Evolutionary conservation across 1,140 invertebrate genomes (phyloP).

Genomic region (Agrilus planipennis): DNA sequence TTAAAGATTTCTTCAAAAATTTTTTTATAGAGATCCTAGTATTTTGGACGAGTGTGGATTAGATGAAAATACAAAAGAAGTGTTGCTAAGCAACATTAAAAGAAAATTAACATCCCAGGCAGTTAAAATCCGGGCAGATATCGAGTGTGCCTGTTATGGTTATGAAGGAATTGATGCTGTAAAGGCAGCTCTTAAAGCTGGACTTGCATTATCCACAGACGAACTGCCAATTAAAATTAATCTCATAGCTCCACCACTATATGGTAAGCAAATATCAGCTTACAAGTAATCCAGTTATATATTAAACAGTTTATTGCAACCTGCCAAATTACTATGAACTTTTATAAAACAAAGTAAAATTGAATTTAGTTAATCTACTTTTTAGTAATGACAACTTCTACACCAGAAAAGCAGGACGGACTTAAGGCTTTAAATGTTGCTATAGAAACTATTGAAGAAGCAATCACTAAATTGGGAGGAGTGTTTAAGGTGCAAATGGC

Average conservation of each 20-base stretch:
- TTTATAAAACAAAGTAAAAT: no score
- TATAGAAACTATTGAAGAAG: conserved; percentile 75
- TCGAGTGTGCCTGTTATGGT: conserved; percentile 96
- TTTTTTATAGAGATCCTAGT: conserved; percentile 67
- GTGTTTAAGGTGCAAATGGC: conserved; percentile 92
- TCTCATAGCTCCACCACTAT: conserved; percentile 94
- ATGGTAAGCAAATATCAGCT: conserved; percentile 46
- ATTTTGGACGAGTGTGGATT: conserved; percentile 94
- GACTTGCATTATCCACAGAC: conserved; percentile 83
- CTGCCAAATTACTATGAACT: conserved; percentile 7
- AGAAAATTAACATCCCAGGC: conserved; percentile 95
- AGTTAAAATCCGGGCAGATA: conserved; percentile 94
- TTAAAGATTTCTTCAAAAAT: not conserved
- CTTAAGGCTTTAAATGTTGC: conserved; percentile 79
- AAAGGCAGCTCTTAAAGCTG: conserved; percentile 83
- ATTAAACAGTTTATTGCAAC: conserved; percentile 3
- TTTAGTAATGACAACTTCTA: conserved; percentile 93
- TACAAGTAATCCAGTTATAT: conserved; percentile 2
- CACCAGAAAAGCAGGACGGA: conserved; percentile 90
- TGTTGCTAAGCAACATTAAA: conserved; percentile 89
- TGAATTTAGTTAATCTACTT: no score
- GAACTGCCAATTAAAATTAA: conserved; percentile 98
- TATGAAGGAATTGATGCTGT: conserved; percentile 99
- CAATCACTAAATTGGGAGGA: conserved; percentile 74
- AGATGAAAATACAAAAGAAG: conserved; percentile 84